phyloP scores from a whole-genome alignment of 2,888 invertebrate genomes.

The Artemia sp. region DNA sequence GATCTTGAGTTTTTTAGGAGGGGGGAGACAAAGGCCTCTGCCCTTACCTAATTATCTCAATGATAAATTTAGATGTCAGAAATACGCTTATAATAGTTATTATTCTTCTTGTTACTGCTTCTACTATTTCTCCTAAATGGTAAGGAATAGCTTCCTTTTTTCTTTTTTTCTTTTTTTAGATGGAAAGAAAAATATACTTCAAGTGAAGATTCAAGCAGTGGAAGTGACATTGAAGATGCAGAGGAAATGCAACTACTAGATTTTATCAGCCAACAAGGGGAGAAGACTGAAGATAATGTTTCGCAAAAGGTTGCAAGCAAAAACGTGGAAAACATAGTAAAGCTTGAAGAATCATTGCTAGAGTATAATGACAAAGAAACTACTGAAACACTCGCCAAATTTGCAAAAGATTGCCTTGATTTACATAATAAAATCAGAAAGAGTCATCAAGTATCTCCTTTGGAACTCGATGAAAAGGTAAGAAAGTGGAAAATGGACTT shows the following conservation, averaged over 20 bases:
- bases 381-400: conserved; percentile 25
- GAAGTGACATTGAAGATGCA: background rate
- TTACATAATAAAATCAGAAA: conserved; percentile 55
- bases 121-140: too few relatives aligned
- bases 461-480: conserved; percentile 45
- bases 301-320: too few relatives aligned
- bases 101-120: too few relatives aligned
- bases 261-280: background rate
- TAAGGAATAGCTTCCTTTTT: too few relatives aligned
- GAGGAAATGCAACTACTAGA: background rate
- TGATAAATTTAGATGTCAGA: too few relatives aligned
- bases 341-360: background rate
- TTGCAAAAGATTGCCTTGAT: conserved; percentile 45
- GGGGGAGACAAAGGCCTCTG: too few relatives aligned
- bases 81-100: too few relatives aligned
- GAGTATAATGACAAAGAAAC: background rate
- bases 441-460: conserved; percentile 48
- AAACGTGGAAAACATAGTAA: background rate
- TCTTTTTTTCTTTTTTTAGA: background rate
- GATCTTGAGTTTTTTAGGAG: too few relatives aligned
- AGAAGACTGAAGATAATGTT: too few relatives aligned
- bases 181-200: conserved; percentile 5
- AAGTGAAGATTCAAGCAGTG: background rate
- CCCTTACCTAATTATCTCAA: too few relatives aligned
- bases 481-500: background rate